phyloP scores from a whole-genome alignment of 2,888 invertebrate species.

The Chymomyza amoena region DNA sequence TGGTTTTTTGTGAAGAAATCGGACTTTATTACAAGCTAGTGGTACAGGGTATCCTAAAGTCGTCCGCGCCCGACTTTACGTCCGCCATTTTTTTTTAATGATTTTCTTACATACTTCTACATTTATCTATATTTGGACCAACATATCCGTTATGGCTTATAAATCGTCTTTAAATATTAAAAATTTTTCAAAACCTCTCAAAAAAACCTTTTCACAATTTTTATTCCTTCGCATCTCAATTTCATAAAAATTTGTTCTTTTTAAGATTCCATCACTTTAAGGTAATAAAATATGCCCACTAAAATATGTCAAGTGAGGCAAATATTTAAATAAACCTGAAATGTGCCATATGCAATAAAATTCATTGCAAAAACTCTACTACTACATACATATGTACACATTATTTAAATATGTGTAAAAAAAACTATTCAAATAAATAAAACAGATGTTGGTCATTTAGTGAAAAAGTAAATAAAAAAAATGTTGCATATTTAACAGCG shows the following conservation, averaged over 20 bases:
- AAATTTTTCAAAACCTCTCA: too few relatives aligned
- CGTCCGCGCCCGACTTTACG: too few relatives aligned
- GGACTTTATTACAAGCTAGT: too few relatives aligned
- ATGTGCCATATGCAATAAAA: background rate
- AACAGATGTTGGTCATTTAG: background rate
- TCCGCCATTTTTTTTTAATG: too few relatives aligned
- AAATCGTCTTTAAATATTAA: too few relatives aligned
- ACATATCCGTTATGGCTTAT: too few relatives aligned
- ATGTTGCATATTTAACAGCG: conserved; percentile 5
- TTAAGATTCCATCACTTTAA: background rate
- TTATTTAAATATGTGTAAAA: background rate
- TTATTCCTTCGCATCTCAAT: too few relatives aligned
- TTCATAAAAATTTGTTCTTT: background rate
- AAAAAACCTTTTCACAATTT: too few relatives aligned
- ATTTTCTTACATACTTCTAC: too few relatives aligned
- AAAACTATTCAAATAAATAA: background rate
- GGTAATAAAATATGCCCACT: background rate
- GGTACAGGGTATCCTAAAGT: too few relatives aligned
- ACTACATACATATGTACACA: background rate
- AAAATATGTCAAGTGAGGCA: background rate
- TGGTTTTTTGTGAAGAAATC: too few relatives aligned
- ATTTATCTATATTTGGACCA: too few relatives aligned
- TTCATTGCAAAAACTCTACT: background rate
- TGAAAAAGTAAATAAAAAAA: background rate
- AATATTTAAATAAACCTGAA: background rate